These are phyloP conservation scores for Psococerastis gibbosa DNA, from an alignment of 2,888 invertebrate species.

Conservation along the genomic window DNA sequence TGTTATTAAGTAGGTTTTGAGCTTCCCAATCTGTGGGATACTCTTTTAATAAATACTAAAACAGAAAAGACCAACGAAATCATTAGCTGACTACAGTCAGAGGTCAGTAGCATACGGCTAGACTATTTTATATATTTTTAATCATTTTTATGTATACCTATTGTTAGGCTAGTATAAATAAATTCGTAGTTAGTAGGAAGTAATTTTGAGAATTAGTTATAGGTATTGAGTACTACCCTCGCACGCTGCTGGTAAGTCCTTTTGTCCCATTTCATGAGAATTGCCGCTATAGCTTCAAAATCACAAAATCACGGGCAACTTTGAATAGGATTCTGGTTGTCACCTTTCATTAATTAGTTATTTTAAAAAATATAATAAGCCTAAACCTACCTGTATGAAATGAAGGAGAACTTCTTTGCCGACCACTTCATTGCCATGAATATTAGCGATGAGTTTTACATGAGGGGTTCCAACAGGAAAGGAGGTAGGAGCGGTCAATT, in stretches of 20 bases:
- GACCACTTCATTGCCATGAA: conserved; percentile 52
- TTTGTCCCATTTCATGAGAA: no score
- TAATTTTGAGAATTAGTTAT: no score
- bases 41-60: conserved; percentile 30
- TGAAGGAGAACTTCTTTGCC: conserved; percentile 46
- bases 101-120: no score
- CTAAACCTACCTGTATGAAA: conserved; percentile 27
- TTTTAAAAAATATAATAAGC: no score
- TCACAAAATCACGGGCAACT: no score
- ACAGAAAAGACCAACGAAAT: conserved; percentile 15
- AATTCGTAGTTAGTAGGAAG: no score
- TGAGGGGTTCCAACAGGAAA: conserved; percentile 34
- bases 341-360: no score
- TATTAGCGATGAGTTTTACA: conserved; percentile 51
- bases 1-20: conserved; percentile 30
- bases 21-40: conserved; percentile 30
- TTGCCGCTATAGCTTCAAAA: no score
- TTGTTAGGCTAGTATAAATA: background rate
- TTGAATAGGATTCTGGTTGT: no score
- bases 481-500: conserved; percentile 27
- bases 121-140: no score
- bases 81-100: background rate
- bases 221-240: no score
- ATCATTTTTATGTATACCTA: conserved; percentile 4
- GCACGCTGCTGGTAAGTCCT: no score